Percentiles rank a stretch among this genome's conserved stretches.
Evolutionary conservation across 1,140 invertebrate species (phyloP).

Genomic region (Colletes gigas): DNA sequence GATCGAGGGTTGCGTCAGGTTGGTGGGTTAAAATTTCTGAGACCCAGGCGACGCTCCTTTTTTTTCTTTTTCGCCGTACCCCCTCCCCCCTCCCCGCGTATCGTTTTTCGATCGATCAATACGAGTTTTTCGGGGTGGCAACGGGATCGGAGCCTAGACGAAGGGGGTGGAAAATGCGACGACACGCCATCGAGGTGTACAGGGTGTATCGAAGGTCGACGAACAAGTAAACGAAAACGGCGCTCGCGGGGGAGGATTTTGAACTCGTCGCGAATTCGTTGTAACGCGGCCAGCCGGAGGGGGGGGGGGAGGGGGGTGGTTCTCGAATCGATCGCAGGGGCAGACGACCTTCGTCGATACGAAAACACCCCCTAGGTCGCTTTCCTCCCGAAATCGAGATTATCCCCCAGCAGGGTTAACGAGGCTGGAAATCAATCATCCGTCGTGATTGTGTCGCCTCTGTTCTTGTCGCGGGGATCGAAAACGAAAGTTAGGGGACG

Average conservation of each 20-base stretch:
- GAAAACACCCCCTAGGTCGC: constrained; percentile 10
- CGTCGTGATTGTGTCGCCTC: not conserved
- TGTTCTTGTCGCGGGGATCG: no score
- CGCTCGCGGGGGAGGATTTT: constrained; percentile 30
- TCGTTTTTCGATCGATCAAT: constrained; percentile 14
- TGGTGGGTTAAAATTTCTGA: constrained; percentile 1
- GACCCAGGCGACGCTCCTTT: no score
- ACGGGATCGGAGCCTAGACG: not conserved
- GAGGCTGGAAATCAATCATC: constrained; percentile 34
- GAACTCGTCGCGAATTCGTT: constrained; percentile 20
- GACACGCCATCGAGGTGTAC: not conserved
- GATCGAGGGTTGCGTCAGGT: constrained; percentile 4
- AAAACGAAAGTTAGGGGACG: no score
- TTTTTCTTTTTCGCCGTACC: not conserved
- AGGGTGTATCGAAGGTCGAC: not conserved
- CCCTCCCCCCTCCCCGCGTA: not conserved
- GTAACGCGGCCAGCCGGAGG: no score
- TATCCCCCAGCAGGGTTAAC: constrained; percentile 25
- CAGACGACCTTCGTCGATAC: constrained; percentile 28
- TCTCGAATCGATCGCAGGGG: constrained; percentile 17
- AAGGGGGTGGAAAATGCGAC: not conserved
- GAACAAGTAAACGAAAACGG: not conserved
- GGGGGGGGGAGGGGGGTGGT: not conserved
- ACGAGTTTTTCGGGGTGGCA: not conserved
- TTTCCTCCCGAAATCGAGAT: constrained; percentile 49